phyloP scores from a whole-genome alignment of 2,797 vertebrate genomes.

The Artibeus lituratus region DNA sequence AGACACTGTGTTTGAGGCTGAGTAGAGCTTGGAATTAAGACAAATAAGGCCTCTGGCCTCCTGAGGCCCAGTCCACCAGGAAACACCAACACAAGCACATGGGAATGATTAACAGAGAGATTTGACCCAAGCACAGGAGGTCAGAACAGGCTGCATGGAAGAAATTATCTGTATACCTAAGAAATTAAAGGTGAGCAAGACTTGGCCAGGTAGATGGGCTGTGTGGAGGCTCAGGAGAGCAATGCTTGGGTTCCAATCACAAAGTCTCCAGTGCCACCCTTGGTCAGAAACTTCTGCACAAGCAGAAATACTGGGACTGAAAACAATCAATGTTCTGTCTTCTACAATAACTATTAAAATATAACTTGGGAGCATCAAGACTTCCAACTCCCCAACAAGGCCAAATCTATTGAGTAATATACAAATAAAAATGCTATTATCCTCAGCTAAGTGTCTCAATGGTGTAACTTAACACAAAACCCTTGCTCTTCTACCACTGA shows the following conservation, averaged over 20 bases:
- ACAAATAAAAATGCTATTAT: not conserved
- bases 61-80: not conserved
- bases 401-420: not conserved
- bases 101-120: not conserved
- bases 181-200: not conserved
- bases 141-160: not conserved
- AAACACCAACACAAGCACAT: not conserved
- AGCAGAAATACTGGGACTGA: not conserved
- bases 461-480: conserved; percentile 24
- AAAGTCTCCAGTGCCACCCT: not conserved
- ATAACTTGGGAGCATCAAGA: not conserved
- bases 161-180: not conserved
- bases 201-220: not conserved
- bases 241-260: not conserved
- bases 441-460: not conserved
- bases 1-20: not conserved
- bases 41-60: not conserved
- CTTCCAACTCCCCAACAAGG: not conserved
- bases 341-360: conserved; percentile 27
- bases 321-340: not conserved
- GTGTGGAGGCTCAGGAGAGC: not conserved
- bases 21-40: not conserved
- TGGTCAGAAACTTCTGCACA: not conserved
- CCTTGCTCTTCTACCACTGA: conserved; percentile 16
- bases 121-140: not conserved